A percentile compares a stretch with the other conserved stretches of the same genome.
phyloP scores from a whole-genome alignment of 23 tunicate species.

The Styela plicata region DNA sequence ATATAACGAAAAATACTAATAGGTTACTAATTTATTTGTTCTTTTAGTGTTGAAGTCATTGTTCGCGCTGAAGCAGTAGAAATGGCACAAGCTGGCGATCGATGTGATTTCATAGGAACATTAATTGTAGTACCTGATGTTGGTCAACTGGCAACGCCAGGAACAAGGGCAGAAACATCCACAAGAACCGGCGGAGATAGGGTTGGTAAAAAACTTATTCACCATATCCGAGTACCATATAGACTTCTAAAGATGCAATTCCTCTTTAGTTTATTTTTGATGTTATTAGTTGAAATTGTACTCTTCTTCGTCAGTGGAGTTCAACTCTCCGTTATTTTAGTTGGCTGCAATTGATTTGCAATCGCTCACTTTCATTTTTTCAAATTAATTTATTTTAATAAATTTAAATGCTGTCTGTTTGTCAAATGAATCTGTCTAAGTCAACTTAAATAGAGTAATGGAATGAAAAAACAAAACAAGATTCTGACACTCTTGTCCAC shows the following conservation, averaged over 20 bases:
- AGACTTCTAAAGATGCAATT: background rate
- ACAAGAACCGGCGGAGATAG: constrained; percentile 17
- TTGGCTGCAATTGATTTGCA: too few relatives aligned
- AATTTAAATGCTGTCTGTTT: too few relatives aligned
- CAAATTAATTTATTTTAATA: too few relatives aligned
- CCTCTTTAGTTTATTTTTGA: background rate
- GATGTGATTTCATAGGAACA: constrained; percentile 89
- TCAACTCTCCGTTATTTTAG: too few relatives aligned
- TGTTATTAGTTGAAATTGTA: background rate
- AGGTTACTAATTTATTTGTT: background rate
- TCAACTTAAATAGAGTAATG: too few relatives aligned
- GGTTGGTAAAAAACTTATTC: constrained; percentile 22
- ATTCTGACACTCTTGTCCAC: too few relatives aligned
- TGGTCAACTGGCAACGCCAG: constrained; percentile 71
- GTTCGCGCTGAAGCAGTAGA: constrained; percentile 95
- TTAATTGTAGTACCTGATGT: constrained; percentile 96
- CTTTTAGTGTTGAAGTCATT: constrained; percentile 65
- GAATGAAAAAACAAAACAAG: too few relatives aligned
- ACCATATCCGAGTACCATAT: too few relatives aligned
- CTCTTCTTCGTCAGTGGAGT: too few relatives aligned
- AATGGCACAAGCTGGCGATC: constrained; percentile 96
- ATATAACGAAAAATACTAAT: too few relatives aligned
- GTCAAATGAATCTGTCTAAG: too few relatives aligned
- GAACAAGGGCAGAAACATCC: constrained; percentile 58
- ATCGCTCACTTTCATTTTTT: too few relatives aligned